Base-by-base conservation (phyloP, 2,888 invertebrate genomes). In the Microdon myrmicae region DNA sequence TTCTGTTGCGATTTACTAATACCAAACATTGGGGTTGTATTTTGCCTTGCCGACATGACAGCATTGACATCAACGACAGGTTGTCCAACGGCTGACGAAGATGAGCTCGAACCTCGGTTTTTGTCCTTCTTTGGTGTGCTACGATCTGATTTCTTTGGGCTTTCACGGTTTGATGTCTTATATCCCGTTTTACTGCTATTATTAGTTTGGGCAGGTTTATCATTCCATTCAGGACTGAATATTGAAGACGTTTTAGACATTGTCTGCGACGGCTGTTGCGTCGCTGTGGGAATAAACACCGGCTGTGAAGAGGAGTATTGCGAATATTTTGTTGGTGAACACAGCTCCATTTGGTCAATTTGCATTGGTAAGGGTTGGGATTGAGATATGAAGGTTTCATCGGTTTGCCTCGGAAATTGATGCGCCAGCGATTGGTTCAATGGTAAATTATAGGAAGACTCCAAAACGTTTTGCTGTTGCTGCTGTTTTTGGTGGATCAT, bases 191-290 rank as follows among this genome's bases (percentile, higher is more conserved):
- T 68, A 13, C 34, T 54, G 22, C 51, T 67, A 13, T 41, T 68
- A 19, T 67, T 67, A 7, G 47, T 39, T 23, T 32, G 67, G 53
- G 35, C 32, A 23, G 37, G 25, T 45, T 77, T 78, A n/a, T 79
- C 78, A 48, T 70, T 75, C 75, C 77, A 78, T 39, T 79, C 80
- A 7, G 80, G 79, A 56, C 79, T 80, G 51, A 80, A 80, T 53
- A 80, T 71, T 0, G 80, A 80, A 5, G 70, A 69, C 23, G 68
- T 67, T 12, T 64, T 64, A 7, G 68, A 68, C 70, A 67, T 72
- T 67, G 68, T 47, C 29, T 56, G 68, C 29, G 53, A 69, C 38
- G 69, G 71, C 20, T 56, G 68, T 19, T 22, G 54, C 9, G 53
- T 59, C 41, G 54, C 66, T n/a, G 53, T 25, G 9, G 55, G 58